These are phyloP conservation scores for Musca domestica DNA, from an alignment of 1,140 invertebrate species.

Conservation along the genomic window DNA sequence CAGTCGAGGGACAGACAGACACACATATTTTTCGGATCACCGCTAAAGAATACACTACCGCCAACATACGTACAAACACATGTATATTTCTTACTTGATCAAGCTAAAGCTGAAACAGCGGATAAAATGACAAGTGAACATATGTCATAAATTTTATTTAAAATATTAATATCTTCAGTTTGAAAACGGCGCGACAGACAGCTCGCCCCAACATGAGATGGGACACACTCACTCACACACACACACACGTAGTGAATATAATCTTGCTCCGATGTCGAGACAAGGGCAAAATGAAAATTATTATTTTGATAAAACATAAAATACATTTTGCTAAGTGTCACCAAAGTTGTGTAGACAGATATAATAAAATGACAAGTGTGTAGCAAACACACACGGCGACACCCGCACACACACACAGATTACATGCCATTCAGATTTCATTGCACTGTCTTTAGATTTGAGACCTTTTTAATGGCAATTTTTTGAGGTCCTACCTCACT, in stretches of 20 bases:
- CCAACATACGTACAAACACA: background rate
- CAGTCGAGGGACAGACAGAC: too few species aligned
- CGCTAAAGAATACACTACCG: background rate
- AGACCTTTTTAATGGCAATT: too few species aligned
- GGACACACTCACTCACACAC: too few species aligned
- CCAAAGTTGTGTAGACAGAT: slow-evolving; percentile 12
- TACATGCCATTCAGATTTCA: too few species aligned
- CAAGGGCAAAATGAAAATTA: background rate
- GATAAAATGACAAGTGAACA: background rate
- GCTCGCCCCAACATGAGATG: too few species aligned
- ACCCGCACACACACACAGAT: too few species aligned
- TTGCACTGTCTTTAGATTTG: too few species aligned
- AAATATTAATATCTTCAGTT: slow-evolving; percentile 4
- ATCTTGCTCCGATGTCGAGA: too few species aligned
- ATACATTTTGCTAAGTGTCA: slow-evolving; percentile 16
- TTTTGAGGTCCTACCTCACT: too few species aligned
- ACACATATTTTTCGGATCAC: too few species aligned
- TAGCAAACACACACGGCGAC: too few species aligned
- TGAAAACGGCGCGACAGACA: background rate
- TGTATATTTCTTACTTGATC: background rate
- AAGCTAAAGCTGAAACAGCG: background rate
- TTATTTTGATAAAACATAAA: slow-evolving; percentile 15
- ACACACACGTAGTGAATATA: too few species aligned
- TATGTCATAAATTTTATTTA: slow-evolving; percentile 17
- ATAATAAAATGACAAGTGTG: slow-evolving; percentile 3